phyloP scores from a whole-genome alignment of 2,113 vertebrate genomes.

The Gobiocypris rarus region DNA sequence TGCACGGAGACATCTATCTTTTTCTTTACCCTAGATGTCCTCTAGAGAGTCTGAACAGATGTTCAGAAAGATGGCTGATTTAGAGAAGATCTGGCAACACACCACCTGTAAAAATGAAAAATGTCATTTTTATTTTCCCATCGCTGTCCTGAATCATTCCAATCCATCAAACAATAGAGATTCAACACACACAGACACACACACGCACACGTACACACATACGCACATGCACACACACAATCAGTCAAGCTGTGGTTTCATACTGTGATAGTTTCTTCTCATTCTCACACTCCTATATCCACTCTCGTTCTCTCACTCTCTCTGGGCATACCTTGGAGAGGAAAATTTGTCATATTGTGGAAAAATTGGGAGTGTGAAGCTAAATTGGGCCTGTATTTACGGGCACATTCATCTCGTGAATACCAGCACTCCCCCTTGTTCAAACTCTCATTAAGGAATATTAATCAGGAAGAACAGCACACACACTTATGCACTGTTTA shows the following conservation, averaged over 20 bases:
- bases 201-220: neutral
- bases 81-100: constrained; percentile 18
- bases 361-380: constrained; percentile 1
- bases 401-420: constrained; percentile 20
- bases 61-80: constrained; percentile 21
- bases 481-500: constrained; percentile 21
- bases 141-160: constrained; percentile 17
- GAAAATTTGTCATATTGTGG: constrained; percentile 11
- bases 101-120: constrained; percentile 26
- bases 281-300: neutral
- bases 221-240: neutral
- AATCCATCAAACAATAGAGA: constrained; percentile 32
- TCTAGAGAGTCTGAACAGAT: constrained; percentile 24
- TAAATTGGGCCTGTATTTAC: neutral
- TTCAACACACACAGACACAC: constrained; percentile 18
- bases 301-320: constrained; percentile 21
- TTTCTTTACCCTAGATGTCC: constrained; percentile 14
- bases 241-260: neutral
- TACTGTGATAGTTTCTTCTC: neutral
- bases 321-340: constrained; percentile 16
- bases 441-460: constrained; percentile 31
- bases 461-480: constrained; percentile 26
- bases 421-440: constrained; percentile 23
- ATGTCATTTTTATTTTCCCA: constrained; percentile 30
- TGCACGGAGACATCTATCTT: neutral